A percentile compares a stretch with the other conserved stretches of the same genome.
phyloP scores from a whole-genome alignment of 2,888 invertebrate species.

The Deilephila porcellus region DNA sequence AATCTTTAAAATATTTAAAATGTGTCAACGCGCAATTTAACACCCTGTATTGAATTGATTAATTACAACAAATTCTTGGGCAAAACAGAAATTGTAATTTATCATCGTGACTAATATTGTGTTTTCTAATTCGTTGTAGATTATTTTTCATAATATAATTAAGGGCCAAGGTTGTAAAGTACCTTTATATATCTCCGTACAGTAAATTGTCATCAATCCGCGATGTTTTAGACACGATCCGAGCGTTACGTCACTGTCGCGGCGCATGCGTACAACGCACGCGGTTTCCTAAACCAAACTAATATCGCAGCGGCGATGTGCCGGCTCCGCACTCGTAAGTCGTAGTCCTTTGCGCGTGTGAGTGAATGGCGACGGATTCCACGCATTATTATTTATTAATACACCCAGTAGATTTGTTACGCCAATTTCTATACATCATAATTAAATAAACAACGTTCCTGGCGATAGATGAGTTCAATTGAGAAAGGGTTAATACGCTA shows the following conservation, averaged over 20 bases:
- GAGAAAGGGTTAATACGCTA: background rate
- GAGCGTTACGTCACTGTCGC: constrained; percentile 28
- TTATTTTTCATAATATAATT: too few species aligned
- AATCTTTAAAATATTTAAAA: too few species aligned
- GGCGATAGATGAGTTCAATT: too few species aligned
- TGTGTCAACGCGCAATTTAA: too few species aligned
- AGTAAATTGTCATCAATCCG: constrained; percentile 16
- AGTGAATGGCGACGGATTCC: constrained; percentile 21
- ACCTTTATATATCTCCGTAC: background rate
- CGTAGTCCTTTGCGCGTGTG: constrained; percentile 4
- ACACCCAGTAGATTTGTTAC: background rate
- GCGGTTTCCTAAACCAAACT: constrained; percentile 37
- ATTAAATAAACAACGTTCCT: too few species aligned
- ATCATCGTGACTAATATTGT: too few species aligned
- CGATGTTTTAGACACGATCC: constrained; percentile 3
- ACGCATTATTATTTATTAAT: constrained; percentile 6
- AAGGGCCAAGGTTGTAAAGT: too few species aligned
- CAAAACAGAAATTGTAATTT: too few species aligned
- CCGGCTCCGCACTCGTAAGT: background rate
- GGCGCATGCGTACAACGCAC: constrained; percentile 45
- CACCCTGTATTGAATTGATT: too few species aligned
- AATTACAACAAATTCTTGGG: too few species aligned
- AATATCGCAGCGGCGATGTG: constrained; percentile 19
- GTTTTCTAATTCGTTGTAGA: too few species aligned
- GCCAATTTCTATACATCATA: background rate